phyloP scores from a whole-genome alignment of 2,797 vertebrate genomes.

The Eulemur albifrons region DNA sequence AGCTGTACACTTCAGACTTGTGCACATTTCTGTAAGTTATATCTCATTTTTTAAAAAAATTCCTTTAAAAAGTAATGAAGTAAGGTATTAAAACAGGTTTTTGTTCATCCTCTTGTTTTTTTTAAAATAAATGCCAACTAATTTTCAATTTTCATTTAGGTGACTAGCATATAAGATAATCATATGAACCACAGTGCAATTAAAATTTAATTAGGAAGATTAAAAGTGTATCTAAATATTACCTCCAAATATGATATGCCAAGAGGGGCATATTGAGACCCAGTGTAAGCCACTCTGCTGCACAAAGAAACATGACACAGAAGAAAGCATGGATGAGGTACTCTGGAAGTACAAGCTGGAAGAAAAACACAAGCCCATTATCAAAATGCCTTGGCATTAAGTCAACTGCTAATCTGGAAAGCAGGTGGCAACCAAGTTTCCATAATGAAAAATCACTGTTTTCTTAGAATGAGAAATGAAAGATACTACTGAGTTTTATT shows the following conservation, averaged over 20 bases:
- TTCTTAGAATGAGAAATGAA: constrained; percentile 48
- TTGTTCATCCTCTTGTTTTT: not conserved
- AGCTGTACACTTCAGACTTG: not conserved
- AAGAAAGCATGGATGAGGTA: constrained; percentile 99
- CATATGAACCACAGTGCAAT: not conserved
- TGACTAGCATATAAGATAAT: constrained; percentile 4
- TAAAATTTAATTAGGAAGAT: not conserved
- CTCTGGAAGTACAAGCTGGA: constrained; percentile 98
- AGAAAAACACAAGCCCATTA: constrained; percentile 72
- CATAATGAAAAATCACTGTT: constrained; percentile 28
- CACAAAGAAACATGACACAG: constrained; percentile 99
- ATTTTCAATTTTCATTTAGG: not conserved
- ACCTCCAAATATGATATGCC: constrained; percentile 99
- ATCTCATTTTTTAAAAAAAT: not conserved
- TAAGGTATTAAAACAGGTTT: not conserved
- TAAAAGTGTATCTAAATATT: constrained; percentile 65
- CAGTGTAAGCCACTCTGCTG: constrained; percentile 98
- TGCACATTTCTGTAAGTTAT: not conserved
- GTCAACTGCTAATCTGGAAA: constrained; percentile 2
- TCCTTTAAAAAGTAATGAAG: not conserved
- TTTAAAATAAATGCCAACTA: not conserved
- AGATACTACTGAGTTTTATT: constrained; percentile 33
- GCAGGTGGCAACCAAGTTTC: constrained; percentile 37
- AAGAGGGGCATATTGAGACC: constrained; percentile 96
- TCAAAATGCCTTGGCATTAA: not conserved